Evolutionary conservation across 2,888 invertebrate genomes (phyloP), one percentile per base, ranked within the genome.

Genomic region (Scrobipalpa costella): DNA sequence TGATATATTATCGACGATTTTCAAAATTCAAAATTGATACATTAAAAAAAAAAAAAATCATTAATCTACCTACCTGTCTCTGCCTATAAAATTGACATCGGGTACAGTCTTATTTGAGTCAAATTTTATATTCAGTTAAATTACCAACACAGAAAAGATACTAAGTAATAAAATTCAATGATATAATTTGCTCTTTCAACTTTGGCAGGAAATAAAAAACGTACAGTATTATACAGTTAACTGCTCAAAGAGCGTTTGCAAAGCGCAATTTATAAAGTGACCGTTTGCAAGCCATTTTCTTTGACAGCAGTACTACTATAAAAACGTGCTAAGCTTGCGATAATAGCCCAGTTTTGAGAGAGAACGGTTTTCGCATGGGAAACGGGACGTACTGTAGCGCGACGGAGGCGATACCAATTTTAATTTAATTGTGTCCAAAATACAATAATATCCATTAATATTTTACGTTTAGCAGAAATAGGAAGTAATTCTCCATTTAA

Each of bases 181-280:
- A 58, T 17, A 58, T n/a, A n/a, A n/a, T n/a, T 21, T 58, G 40
- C 38, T 38, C 58, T 17, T 58, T 58, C 44, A 44, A 44, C 44
- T 44, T 44, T 44, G 44, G 44, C n/a, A 44, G 44, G n/a, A 44
- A 44, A 44, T 44, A 44, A 40, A 40, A 44, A 44, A 44, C 3
- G 44, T 40, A 44, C 44, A 15, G 15, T 44, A 44, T 44, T 44
- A 44, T 44, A 44, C 44, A 44, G 44, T 44, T 44, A 44, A 44
- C n/a, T 44, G 44, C 44, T 21, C 50, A 52, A 52, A 52, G 21
- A 13, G 50, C 49, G 49, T 21, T 52, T 38, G 47, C 38, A 59
- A 50, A 52, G 50, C 55, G 13, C 66, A 61, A 59, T 66, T 64
- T 64, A 59, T 62, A 63, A 61, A 63, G 63, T 66, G 66, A 66